phyloP scores from a whole-genome alignment of 2,888 invertebrate genomes.

The Rhamphomyia laevipes region DNA sequence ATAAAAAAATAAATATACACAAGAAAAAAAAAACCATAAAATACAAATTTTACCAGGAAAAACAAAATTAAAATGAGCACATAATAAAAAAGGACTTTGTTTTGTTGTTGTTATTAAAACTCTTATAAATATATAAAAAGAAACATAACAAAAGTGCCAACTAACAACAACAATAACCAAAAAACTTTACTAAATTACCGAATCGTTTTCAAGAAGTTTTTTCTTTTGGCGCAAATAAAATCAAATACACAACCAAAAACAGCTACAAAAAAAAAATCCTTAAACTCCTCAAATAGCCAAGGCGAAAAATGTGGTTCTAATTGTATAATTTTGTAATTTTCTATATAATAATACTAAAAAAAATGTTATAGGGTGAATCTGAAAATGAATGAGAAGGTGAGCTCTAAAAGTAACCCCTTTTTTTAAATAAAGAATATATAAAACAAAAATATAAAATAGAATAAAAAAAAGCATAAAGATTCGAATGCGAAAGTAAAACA shows the following conservation, averaged over 20 bases:
- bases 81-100: too few species aligned
- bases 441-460: too few species aligned
- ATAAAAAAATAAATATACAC: too few species aligned
- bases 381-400: too few species aligned
- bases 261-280: background rate
- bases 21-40: too few species aligned
- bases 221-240: too few species aligned
- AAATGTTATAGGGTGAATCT: too few species aligned
- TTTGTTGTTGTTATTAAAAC: background rate
- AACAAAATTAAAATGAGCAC: too few species aligned
- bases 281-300: background rate
- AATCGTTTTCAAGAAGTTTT: background rate
- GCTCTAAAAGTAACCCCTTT: background rate
- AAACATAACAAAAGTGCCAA: background rate
- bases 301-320: background rate
- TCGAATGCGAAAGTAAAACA: conserved; percentile 1
- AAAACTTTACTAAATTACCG: background rate
- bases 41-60: too few species aligned
- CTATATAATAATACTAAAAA: too few species aligned
- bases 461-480: background rate
- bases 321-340: background rate
- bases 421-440: background rate
- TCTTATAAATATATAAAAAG: background rate
- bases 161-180: background rate
- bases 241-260: background rate